Base-by-base conservation (phyloP, 2,113 vertebrate species). In the Dolichallabes microphthalmus region DNA sequence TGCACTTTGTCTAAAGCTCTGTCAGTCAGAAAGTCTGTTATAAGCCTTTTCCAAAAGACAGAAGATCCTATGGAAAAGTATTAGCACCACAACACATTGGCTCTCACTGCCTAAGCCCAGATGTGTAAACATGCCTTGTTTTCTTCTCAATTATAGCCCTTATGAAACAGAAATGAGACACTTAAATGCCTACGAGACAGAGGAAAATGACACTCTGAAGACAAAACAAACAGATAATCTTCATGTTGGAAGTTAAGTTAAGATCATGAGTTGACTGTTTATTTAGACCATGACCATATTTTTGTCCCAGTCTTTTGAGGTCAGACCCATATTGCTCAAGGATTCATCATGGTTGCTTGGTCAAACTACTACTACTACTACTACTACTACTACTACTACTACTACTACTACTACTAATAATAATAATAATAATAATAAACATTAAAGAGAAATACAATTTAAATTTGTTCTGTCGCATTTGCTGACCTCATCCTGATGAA, bases 321-420 rank as follows among this genome's bases (percentile, higher is more conserved):
- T 58, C 64, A 71, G 52, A 80, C 91, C 93, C 93, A 94, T 94
- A 93, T 95, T 93, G 93, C 91, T 25, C 89, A 58, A 88, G 90
- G 90, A 91, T 90, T 90, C 87, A 91, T 91, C 92, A 91, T 94
- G 93, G 90, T 78, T 87, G 92, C 90, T 73, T 73, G 55, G 60
- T 89, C 88, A 90, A 85, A 90, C 35, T n/a, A n/a, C n/a, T n/a
- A n/a, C n/a, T n/a, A n/a, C n/a, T n/a, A n/a, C n/a, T n/a, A n/a
- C n/a, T n/a, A n/a, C n/a, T n/a, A n/a, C n/a, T n/a, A n/a, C n/a
- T n/a, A n/a, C n/a, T n/a, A n/a, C n/a, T n/a, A n/a, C n/a, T n/a
- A n/a, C n/a, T n/a, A n/a, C n/a, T n/a, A n/a, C n/a, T n/a, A n/a
- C n/a, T n/a, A n/a, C n/a, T 35, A 39, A 69, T 69, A 69, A 39